A percentile compares a stretch with the other conserved stretches of the same genome.
These are phyloP conservation scores for Vultur gryphus DNA, from an alignment of 2,797 vertebrate genomes.

Conservation along the genomic window DNA sequence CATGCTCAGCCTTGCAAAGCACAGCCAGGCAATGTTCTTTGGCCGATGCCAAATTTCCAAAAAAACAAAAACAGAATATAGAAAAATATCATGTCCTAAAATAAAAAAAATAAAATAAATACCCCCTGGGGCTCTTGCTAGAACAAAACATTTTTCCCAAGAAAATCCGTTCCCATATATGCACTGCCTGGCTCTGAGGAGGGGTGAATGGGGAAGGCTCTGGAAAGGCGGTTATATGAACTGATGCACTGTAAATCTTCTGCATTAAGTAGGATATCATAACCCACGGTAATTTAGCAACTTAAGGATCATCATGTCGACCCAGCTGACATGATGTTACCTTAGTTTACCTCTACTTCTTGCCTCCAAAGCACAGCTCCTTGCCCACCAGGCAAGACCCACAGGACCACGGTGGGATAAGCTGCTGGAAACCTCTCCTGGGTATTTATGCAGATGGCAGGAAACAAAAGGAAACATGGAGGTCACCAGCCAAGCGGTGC, in stretches of 20 bases:
- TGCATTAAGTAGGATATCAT: background rate
- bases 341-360: background rate
- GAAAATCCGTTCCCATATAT: background rate
- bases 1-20: background rate
- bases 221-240: background rate
- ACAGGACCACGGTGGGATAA: background rate
- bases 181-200: background rate
- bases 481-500: rapidly evolving
- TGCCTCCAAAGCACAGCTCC: background rate
- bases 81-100: background rate
- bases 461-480: background rate
- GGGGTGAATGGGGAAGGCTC: background rate
- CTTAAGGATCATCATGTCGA: background rate
- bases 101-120: background rate
- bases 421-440: background rate
- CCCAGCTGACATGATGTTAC: background rate
- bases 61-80: background rate
- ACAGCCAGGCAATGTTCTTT: background rate
- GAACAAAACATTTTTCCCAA: background rate
- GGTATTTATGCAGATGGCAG: background rate
- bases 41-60: background rate
- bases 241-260: background rate
- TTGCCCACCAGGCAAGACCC: background rate
- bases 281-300: background rate
- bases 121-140: background rate